Conservation (phyloP, 2,888 invertebrate genomes). For the Tiliacea aurago region DNA sequence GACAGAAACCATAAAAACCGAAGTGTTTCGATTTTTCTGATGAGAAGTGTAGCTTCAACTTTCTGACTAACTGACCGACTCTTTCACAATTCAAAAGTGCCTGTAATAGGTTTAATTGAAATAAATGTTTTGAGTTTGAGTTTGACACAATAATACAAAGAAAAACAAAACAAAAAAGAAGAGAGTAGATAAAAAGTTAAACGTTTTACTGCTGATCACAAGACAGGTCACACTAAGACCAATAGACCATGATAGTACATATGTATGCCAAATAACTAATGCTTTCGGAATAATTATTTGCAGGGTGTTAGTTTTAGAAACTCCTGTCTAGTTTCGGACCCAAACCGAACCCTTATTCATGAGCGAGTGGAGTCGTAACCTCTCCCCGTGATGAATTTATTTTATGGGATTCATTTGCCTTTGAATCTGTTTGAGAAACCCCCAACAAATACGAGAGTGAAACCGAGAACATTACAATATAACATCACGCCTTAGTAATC, state of each 20-base stretch:
- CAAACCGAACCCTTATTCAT: slow-evolving; percentile 16
- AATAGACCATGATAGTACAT: neutral
- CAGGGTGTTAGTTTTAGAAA: neutral
- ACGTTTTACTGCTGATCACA: neutral
- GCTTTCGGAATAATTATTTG: neutral
- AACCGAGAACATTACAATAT: neutral
- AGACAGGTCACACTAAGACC: neutral
- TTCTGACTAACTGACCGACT: too few species aligned
- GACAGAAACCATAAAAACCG: too few species aligned
- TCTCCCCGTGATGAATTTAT: neutral
- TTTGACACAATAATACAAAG: too few species aligned
- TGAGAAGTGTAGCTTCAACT: too few species aligned
- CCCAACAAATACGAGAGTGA: neutral
- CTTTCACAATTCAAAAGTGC: too few species aligned
- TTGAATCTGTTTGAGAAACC: neutral
- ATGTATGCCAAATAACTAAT: neutral
- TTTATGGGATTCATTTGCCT: neutral
- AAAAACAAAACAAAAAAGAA: neutral
- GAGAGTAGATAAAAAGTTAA: neutral
- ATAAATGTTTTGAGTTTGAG: too few species aligned
- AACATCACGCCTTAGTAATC: neutral
- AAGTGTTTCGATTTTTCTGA: too few species aligned
- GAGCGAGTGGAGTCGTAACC: neutral
- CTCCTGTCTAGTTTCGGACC: neutral
- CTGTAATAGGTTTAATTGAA: too few species aligned